Conservation (phyloP, 2,113 vertebrate genomes). For the Otolemur garnettii region DNA sequence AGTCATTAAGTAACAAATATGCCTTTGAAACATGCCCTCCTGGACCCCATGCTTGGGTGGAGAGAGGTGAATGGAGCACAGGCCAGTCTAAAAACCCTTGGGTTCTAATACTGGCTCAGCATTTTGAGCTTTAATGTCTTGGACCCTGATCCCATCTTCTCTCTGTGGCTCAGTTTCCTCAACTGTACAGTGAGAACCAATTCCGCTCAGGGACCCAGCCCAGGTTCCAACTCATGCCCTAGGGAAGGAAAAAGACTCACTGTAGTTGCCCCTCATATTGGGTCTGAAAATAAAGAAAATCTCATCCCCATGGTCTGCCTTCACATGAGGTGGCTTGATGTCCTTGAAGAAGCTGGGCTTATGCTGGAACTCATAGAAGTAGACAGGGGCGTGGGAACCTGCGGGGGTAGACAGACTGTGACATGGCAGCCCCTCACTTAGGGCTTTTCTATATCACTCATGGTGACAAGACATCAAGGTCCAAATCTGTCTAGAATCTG, state of each 20-base stretch:
- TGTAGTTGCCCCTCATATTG: neutral
- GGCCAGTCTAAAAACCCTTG: neutral
- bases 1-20: neutral
- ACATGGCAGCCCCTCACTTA: neutral
- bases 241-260: conserved; percentile 50
- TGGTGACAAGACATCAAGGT: neutral
- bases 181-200: no score
- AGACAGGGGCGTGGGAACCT: conserved; percentile 90
- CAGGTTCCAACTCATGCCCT: accelerated
- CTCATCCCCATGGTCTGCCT: conserved; percentile 91
- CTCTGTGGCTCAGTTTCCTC: no score
- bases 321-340: conserved; percentile 87
- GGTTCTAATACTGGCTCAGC: neutral
- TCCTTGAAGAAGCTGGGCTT: conserved; percentile 60
- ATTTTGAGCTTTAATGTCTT: no score
- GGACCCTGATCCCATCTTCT: no score
- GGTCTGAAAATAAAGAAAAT: conserved; percentile 87
- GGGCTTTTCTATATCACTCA: neutral
- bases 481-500: neutral
- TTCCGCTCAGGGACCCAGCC: no score
- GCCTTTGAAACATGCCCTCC: neutral
- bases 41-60: neutral
- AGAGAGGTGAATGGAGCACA: no score
- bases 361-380: conserved; percentile 93
- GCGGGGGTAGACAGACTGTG: neutral